Percentiles rank a stretch among this genome's conserved stretches.
Evolutionary conservation across 2,113 vertebrate species (phyloP).

Genomic region (Todiramphus saurophagus): DNA sequence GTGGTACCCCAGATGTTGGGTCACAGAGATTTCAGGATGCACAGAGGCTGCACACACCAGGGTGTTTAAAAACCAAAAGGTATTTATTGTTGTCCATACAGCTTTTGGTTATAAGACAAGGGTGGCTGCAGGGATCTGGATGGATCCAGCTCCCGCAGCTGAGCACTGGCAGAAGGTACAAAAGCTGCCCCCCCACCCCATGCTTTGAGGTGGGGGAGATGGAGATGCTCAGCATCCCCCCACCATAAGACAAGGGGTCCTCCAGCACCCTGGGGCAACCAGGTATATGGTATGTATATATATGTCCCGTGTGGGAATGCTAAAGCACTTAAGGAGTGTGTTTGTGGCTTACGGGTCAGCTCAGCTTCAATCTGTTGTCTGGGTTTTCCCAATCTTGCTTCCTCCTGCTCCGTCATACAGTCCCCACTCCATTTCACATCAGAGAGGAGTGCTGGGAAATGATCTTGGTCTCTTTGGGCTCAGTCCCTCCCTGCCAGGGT

Average conservation of each 20-base stretch:
- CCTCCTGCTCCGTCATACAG: not conserved
- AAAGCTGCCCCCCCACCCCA: rapidly evolving
- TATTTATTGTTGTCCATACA: not conserved
- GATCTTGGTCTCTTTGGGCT: not conserved
- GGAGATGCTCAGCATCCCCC: not conserved
- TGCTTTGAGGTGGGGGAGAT: rapidly evolving
- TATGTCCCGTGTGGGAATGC: not conserved
- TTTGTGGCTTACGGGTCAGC: not conserved
- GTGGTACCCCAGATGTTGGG: not conserved
- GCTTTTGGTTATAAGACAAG: not conserved
- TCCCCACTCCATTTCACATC: rapidly evolving
- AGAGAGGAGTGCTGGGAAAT: not conserved
- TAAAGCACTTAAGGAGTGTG: not conserved
- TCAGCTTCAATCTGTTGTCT: not conserved
- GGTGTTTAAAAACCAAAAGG: not conserved
- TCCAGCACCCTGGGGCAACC: not conserved
- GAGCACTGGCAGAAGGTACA: not conserved
- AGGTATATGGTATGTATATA: not conserved
- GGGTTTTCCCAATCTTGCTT: not conserved
- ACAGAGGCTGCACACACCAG: not conserved
- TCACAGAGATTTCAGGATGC: no score
- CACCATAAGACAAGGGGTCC: not conserved
- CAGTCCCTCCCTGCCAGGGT: rapidly evolving
- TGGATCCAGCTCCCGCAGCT: not conserved
- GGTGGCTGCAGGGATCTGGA: not conserved